These are phyloP conservation scores for Pongo pygmaeus DNA, from an alignment of 2,113 vertebrate genomes.

Conservation along the genomic window DNA sequence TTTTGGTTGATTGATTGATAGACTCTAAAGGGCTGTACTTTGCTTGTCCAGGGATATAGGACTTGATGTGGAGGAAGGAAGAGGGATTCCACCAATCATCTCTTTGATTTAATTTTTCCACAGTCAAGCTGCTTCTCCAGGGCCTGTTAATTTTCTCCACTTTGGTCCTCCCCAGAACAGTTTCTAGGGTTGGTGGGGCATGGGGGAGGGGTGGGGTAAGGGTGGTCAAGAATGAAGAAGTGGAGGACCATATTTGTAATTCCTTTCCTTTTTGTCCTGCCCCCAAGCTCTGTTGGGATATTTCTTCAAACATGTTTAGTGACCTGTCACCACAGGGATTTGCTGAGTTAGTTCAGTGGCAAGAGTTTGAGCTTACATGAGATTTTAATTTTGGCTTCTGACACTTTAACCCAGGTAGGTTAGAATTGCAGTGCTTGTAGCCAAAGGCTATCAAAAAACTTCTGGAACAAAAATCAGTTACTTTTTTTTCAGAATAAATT, in stretches of 20 bases:
- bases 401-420: conserved; percentile 48
- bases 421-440: conserved; percentile 39
- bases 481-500: conserved; percentile 56
- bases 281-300: not conserved
- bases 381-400: conserved; percentile 63
- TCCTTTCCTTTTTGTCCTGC: not conserved
- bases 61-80: not conserved
- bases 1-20: not conserved
- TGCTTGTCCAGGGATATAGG: not conserved
- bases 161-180: not conserved
- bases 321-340: conserved; percentile 38
- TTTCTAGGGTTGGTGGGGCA: not conserved
- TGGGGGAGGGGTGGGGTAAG: not conserved
- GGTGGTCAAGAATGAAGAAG: conserved; percentile 5
- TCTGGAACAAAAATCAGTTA: conserved; percentile 46
- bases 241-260: not conserved
- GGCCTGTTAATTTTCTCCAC: not conserved
- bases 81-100: not conserved
- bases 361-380: conserved; percentile 46
- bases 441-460: conserved; percentile 56
- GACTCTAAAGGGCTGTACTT: not conserved
- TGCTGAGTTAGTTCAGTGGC: conserved; percentile 59
- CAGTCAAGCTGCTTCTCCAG: not conserved
- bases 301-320: conserved; percentile 46
- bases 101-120: conserved; percentile 38